These are phyloP conservation scores for Sylvia atricapilla DNA, from an alignment of 2,113 vertebrate genomes.

Conservation along the genomic window DNA sequence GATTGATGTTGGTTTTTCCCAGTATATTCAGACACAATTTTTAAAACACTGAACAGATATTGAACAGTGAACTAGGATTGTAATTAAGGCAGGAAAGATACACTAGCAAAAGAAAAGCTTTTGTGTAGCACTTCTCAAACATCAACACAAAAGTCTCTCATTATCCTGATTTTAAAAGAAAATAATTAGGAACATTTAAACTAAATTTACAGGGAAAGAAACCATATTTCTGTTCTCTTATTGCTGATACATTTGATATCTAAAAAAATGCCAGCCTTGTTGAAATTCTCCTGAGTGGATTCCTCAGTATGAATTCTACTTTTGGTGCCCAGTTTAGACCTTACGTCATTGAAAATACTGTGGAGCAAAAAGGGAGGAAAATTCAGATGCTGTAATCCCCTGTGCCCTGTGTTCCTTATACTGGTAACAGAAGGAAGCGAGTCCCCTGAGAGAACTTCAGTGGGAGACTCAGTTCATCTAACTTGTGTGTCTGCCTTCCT, in stretches of 20 bases:
- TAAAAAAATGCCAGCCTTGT: not conserved
- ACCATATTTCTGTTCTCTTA: not conserved
- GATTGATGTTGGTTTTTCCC: not conserved
- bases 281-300: not conserved
- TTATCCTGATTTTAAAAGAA: not conserved
- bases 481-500: not conserved
- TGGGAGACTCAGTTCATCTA: not conserved
- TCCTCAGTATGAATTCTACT: not conserved
- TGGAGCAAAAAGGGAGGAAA: not conserved
- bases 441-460: not conserved
- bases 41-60: not conserved
- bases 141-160: not conserved
- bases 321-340: not conserved
- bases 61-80: not conserved
- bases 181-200: not conserved
- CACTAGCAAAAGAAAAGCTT: not conserved
- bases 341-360: not conserved
- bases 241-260: not conserved
- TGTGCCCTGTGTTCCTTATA: not conserved
- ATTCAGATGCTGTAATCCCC: not conserved
- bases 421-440: not conserved
- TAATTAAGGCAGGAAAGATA: not conserved
- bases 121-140: not conserved
- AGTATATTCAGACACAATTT: not conserved
- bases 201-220: not conserved